Evolutionary conservation across 2,797 vertebrate species (phyloP), one percentile per base, ranked within the genome.

Genomic region (Anabas testudineus): DNA sequence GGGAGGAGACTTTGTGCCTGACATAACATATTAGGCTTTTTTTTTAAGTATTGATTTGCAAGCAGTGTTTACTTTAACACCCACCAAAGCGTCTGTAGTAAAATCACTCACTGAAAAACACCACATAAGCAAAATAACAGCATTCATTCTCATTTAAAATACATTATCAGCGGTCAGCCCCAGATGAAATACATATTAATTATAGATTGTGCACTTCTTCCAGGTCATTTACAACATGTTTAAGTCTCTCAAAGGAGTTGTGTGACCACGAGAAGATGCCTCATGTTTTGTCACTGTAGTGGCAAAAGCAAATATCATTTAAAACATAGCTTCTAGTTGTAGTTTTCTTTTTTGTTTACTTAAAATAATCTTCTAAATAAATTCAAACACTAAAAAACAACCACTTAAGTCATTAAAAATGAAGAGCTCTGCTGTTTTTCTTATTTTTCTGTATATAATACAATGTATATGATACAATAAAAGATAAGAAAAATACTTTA

Each of bases 31-130:
- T 84, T 66, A 81, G 37, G 51, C 9, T 76, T 83, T 84, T 83
- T 84, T 74, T 62, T 19, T 70, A 77, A 49, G 21, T 83, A 87
- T 89, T 77, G 87, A 90, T 88, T 85, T 74, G 41, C 42, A 68
- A 83, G 67, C 71, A 37, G 52, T 51, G 49, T 83, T 84, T 59
- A 70, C 58, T 28, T 74, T 66, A 30, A 66, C 52, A 59, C 55
- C 66, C 48, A 54, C 28, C 0, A 47, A 16, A 46, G 34, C 34
- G 60, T 32, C 28, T 7, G n/a, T 37, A 72, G 55, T 30, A 59
- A 57, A 43, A 54, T 37, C 30, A 47, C 18, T 18, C 12, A 47
- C 21, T 12, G 22, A 36, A 52, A 68, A 39, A 43, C 10, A 63
- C 1, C 18, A 49, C 15, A 30, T 15, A 43, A 47, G 21, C 32